Percentiles rank a stretch among this genome's conserved stretches.
phyloP scores from a whole-genome alignment of 1,140 invertebrate genomes.

The Ridgeia piscesae region DNA sequence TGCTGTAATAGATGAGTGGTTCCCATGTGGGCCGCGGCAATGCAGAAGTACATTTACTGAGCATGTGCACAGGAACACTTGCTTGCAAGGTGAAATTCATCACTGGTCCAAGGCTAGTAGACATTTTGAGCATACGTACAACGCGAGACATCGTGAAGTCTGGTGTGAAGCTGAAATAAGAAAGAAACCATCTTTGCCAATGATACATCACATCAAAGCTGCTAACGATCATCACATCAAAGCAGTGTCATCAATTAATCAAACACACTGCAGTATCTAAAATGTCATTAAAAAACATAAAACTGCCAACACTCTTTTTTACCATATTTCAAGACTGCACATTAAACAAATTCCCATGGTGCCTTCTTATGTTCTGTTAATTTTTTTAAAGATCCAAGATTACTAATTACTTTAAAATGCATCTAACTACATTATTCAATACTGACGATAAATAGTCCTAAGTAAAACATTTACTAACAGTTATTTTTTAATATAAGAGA shows the following conservation, averaged over 20 bases:
- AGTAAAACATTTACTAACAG: neutral
- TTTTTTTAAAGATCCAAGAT: neutral
- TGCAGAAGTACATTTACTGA: conserved; percentile 73
- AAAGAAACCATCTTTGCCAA: neutral
- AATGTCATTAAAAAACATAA: no score
- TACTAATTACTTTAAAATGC: neutral
- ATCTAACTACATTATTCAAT: neutral
- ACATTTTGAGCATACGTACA: conserved; percentile 65
- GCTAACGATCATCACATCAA: no score
- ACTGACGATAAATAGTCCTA: neutral
- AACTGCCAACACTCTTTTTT: no score
- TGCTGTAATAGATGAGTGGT: conserved; percentile 69
- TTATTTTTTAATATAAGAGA: neutral
- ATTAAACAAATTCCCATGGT: neutral
- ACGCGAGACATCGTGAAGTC: conserved; percentile 87
- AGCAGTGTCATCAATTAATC: no score
- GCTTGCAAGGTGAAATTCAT: conserved; percentile 75
- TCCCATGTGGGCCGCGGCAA: conserved; percentile 82
- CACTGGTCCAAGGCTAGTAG: conserved; percentile 63
- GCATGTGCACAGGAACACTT: conserved; percentile 75
- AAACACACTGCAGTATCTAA: no score
- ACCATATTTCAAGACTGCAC: neutral
- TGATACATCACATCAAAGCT: no score
- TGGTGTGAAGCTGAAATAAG: conserved; percentile 72
- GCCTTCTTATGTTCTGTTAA: neutral